Base-by-base conservation (phyloP, 2,888 invertebrate genomes). In the Orthonevra nobilis region DNA sequence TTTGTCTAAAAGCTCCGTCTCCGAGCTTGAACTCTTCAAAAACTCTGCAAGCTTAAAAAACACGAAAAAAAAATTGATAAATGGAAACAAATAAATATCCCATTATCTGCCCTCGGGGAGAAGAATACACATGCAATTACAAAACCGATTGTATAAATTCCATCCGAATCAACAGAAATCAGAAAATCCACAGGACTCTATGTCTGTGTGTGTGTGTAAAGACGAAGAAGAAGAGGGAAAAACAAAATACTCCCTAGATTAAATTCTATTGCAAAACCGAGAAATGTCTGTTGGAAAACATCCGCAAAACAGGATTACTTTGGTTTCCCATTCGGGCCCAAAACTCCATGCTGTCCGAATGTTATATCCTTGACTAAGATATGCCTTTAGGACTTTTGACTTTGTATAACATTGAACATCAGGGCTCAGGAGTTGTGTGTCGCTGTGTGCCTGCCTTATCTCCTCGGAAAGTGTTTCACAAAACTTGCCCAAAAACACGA, bases 311-410 rank as follows among this genome's bases (percentile, higher is more conserved):
- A 61, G 74, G 74, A 74, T 68, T 74, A 74, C 68, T 68, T 74
- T 23, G 52, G 74, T 68, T 68, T 46, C 19, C 68, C 40, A 36
- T 42, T 28, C 23, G 52, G 30, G 36, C 38, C 38, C 12, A 26
- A n/a, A n/a, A 30, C 30, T n/a, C 12, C 9, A 15, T 10, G 7
- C 48, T 66, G 64, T 72, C 32, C 54, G 54, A 54, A 46, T 30
- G 17, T 34, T 19, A 28, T 54, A 50, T 36, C 46, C 42, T 44
- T 61, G 42, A 64, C 58, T 46, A 73, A 68, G 74, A 74, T 74
- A 74, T 74, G 74, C 74, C 74, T 74, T 46, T 54, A 54, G 74
- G 74, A 74, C 74, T 68, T 74, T 74, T 74, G 74, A 74, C 74
- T 74, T 74, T 68, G 60, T 68, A 54, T 61, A 61, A 68, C 68